These are phyloP conservation scores for Eudyptes chrysolophus DNA, from an alignment of 2,113 vertebrate genomes.

Conservation along the genomic window DNA sequence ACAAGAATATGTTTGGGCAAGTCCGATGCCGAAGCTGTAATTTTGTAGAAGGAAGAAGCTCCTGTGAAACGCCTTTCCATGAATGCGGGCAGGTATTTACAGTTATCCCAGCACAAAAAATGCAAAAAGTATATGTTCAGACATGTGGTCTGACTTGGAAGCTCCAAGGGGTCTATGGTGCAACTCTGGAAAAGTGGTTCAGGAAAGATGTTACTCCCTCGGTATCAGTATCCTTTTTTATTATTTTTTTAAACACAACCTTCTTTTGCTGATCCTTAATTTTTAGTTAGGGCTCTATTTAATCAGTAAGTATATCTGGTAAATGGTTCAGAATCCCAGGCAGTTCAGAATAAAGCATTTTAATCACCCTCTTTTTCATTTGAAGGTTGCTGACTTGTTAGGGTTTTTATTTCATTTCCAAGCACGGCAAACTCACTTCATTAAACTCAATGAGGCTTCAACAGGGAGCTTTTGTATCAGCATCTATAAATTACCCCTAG, in stretches of 20 bases:
- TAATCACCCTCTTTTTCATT: background rate
- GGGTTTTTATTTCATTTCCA: background rate
- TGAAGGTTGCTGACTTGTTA: background rate
- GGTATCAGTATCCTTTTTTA: no score
- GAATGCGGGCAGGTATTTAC: background rate
- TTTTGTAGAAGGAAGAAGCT: background rate
- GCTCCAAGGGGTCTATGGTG: background rate
- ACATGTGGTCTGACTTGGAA: background rate
- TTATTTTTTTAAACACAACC: background rate
- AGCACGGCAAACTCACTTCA: background rate
- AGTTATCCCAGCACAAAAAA: background rate
- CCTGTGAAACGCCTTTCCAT: background rate
- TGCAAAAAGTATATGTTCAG: background rate
- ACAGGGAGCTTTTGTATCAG: background rate
- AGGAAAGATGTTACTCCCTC: background rate
- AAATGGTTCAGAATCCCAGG: background rate
- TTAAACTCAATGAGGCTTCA: conserved; percentile 17
- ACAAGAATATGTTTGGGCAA: background rate
- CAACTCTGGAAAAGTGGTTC: background rate
- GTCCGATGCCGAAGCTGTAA: background rate
- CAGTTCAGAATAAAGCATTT: background rate
- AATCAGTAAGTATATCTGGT: background rate
- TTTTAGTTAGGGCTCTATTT: background rate
- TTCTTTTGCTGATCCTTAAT: background rate
- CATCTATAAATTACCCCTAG: background rate